phyloP scores from a whole-genome alignment of 2,113 vertebrate genomes.

The Calidris pugnax region DNA sequence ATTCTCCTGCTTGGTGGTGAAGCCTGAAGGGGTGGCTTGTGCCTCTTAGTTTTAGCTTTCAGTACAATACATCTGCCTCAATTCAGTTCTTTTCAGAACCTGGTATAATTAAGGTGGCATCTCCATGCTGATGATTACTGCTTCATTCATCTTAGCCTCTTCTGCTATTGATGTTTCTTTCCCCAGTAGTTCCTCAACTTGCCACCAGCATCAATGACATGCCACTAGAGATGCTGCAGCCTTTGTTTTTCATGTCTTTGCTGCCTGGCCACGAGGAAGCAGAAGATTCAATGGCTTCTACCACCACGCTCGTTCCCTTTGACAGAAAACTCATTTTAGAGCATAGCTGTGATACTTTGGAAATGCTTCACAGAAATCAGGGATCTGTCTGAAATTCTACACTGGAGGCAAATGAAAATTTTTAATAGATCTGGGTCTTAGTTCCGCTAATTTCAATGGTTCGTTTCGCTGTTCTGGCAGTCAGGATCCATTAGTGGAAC shows the following conservation, averaged over 20 bases:
- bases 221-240: not conserved
- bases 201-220: not conserved
- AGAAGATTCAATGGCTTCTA: not conserved
- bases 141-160: not conserved
- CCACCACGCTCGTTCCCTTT: not conserved
- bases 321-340: conserved; percentile 23
- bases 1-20: not conserved
- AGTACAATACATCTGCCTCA: not conserved
- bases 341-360: not conserved
- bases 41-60: not conserved
- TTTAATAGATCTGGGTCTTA: conserved; percentile 56
- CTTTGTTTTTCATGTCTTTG: not conserved
- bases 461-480: conserved; percentile 55
- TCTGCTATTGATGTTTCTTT: not conserved
- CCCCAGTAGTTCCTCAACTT: not conserved
- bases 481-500: conserved; percentile 68
- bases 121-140: not conserved
- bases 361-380: conserved; percentile 8
- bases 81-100: not conserved
- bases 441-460: conserved; percentile 66
- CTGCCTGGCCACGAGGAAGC: not conserved
- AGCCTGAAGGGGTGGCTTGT: not conserved
- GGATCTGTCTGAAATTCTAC: conserved; percentile 35
- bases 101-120: not conserved
- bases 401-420: conserved; percentile 39